Evolutionary conservation across 2,797 vertebrate species (phyloP).

Genomic region (Tenualosa ilisha): DNA sequence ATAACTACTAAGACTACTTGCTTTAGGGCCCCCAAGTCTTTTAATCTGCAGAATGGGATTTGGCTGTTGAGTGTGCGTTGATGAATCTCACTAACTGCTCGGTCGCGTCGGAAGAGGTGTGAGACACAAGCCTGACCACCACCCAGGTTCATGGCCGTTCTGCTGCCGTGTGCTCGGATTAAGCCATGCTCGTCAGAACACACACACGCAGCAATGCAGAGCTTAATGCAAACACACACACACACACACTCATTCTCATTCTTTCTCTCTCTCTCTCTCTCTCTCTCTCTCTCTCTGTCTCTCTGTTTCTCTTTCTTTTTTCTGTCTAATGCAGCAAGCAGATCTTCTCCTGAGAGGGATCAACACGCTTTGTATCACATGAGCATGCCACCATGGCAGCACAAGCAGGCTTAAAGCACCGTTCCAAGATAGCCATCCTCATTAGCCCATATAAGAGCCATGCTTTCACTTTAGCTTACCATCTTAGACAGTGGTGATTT

Average conservation of each 20-base stretch:
- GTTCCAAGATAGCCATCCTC: background rate
- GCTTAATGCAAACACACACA: slow-evolving; percentile 19
- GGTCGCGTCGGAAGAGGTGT: background rate
- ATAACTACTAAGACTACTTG: background rate
- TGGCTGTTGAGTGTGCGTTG: background rate
- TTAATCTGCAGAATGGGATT: background rate
- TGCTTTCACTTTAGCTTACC: background rate
- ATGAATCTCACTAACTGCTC: background rate
- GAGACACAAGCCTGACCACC: background rate
- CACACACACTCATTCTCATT: background rate
- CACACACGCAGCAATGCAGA: slow-evolving; percentile 13
- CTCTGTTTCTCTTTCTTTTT: no score
- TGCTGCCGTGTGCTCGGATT: background rate
- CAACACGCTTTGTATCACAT: slow-evolving; percentile 19
- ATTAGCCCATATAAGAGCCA: background rate
- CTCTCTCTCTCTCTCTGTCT: no score
- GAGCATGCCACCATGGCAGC: background rate
- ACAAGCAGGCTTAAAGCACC: background rate
- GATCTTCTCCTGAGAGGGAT: slow-evolving; percentile 15
- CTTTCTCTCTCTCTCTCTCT: no score
- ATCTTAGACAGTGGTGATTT: background rate
- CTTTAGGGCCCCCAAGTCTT: background rate
- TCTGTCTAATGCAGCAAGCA: background rate
- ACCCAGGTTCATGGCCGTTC: background rate
- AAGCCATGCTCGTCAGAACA: slow-evolving; percentile 7